Conservation (phyloP, 2,888 invertebrate genomes). For the Melipona bicolor region DNA sequence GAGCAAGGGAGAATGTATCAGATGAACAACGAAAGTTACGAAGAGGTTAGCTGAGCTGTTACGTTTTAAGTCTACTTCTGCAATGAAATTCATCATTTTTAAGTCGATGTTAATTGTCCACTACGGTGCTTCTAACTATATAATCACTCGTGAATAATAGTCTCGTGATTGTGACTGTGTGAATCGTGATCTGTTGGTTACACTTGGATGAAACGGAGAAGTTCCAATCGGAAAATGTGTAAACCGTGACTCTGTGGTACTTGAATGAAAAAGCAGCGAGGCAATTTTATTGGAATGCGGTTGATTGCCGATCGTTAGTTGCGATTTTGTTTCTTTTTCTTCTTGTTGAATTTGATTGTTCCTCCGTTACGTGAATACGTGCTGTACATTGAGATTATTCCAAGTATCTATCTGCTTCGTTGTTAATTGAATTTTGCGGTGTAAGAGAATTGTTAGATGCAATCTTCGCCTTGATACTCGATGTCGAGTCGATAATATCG, state of each 20-base stretch:
- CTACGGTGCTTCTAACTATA: not conserved
- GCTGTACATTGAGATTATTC: not conserved
- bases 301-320: not conserved
- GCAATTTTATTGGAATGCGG: not conserved
- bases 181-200: not conserved
- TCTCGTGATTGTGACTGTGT: not conserved
- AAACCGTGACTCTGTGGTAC: not conserved
- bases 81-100: not conserved
- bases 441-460: not conserved
- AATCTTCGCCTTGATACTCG: not conserved
- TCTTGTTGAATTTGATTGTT: not conserved
- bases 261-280: not conserved
- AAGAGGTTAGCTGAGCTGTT: slow-evolving; percentile 49
- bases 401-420: not conserved
- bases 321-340: not conserved
- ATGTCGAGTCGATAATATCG: not conserved
- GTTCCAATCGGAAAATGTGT: not conserved
- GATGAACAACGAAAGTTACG: slow-evolving; percentile 33
- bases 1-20: slow-evolving; percentile 40
- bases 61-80: not conserved
- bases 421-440: not conserved
- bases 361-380: not conserved
- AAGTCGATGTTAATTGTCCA: not conserved
- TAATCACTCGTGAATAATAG: not conserved
- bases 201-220: not conserved